A percentile compares a stretch with the other conserved stretches of the same genome.
Evolutionary conservation across 1,140 invertebrate genomes (phyloP).

Genomic region (Brachionus rubens): DNA sequence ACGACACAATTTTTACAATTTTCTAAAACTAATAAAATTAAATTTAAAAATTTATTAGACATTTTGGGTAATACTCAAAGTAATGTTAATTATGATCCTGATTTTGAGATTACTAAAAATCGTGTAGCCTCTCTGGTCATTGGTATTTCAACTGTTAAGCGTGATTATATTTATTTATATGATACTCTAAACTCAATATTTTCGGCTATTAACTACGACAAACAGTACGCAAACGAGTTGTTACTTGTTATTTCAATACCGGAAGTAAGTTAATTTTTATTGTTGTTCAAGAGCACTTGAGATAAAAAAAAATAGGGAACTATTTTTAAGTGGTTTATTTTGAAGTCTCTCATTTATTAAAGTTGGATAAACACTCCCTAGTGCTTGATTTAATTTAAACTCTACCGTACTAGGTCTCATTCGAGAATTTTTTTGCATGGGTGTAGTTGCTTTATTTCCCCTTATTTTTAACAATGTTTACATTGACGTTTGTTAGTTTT

Average conservation of each 20-base stretch:
- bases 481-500: background rate
- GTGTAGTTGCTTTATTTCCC: too few species aligned
- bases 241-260: constrained; percentile 78
- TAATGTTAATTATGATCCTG: background rate
- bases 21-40: background rate
- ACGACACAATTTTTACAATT: too few species aligned
- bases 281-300: background rate
- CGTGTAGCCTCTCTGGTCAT: constrained; percentile 69
- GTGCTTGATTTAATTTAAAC: too few species aligned
- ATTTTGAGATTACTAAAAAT: background rate
- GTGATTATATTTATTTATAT: constrained; percentile 81
- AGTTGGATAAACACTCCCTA: too few species aligned
- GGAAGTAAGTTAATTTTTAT: background rate
- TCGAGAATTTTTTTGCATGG: too few species aligned
- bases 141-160: constrained; percentile 80
- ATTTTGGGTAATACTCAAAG: background rate
- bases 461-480: too few species aligned
- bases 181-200: constrained; percentile 81
- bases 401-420: too few species aligned
- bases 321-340: background rate
- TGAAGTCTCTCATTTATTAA: too few species aligned
- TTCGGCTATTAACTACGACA: constrained; percentile 72
- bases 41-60: background rate
- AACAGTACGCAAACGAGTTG: constrained; percentile 76
- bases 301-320: too few species aligned